A percentile compares a stretch with the other conserved stretches of the same genome.
phyloP scores from a whole-genome alignment of 2,888 invertebrate genomes.

The Horisme vitalbata region DNA sequence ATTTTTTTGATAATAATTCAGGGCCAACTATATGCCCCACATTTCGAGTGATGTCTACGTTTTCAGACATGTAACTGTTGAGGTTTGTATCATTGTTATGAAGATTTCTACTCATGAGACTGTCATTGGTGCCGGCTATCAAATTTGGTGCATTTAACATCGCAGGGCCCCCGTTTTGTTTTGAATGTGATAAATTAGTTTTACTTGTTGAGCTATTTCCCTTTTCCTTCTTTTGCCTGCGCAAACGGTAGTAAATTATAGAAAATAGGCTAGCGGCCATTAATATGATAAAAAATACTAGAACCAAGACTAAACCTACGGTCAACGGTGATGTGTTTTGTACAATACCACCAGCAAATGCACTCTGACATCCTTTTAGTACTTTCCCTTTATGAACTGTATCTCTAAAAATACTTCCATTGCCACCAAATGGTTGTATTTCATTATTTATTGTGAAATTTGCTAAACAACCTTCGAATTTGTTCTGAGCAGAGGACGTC shows the following conservation, averaged over 20 bases:
- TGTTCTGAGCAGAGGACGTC: conserved; percentile 79
- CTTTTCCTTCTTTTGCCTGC: conserved; percentile 94
- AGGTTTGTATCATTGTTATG: conserved; percentile 88
- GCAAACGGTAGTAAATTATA: conserved; percentile 94
- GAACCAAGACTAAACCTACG: conserved; percentile 96
- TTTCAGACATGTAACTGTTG: conserved; percentile 87
- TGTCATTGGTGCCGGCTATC: conserved; percentile 86
- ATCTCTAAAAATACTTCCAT: conserved; percentile 91
- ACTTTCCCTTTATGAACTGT: conserved; percentile 88
- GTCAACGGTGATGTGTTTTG: conserved; percentile 93
- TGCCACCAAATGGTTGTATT: conserved; percentile 94
- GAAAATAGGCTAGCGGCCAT: conserved; percentile 94
- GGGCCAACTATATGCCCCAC: conserved; percentile 92
- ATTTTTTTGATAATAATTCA: conserved; percentile 93
- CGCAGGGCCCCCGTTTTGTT: conserved; percentile 88
- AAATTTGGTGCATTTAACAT: conserved; percentile 87
- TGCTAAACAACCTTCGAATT: conserved; percentile 94
- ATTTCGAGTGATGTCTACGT: conserved; percentile 88
- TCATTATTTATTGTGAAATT: conserved; percentile 95
- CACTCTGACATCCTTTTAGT: conserved; percentile 88
- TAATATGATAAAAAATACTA: conserved; percentile 95
- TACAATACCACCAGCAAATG: conserved; percentile 89
- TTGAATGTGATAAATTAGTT: conserved; percentile 88
- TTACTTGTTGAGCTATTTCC: conserved; percentile 85
- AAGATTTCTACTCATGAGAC: conserved; percentile 85